A percentile compares a stretch with the other conserved stretches of the same genome.
Evolutionary conservation across 1,140 invertebrate genomes (phyloP).

Genomic region (Oryzaephilus surinamensis): DNA sequence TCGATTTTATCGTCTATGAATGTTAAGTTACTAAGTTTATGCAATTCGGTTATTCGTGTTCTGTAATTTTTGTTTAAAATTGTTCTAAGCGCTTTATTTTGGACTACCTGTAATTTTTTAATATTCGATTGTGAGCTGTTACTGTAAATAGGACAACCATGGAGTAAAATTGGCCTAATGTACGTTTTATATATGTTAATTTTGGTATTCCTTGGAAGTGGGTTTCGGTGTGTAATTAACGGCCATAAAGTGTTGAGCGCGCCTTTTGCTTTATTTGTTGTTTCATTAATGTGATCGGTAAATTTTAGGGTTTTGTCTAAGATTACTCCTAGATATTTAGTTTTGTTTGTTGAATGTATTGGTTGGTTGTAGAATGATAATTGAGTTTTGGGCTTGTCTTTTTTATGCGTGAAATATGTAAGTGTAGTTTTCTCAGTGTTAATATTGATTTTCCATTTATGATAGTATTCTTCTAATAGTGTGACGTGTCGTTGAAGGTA

Average conservation of each 20-base stretch:
- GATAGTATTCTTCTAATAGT: background rate
- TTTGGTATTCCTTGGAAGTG: slow-evolving; percentile 20
- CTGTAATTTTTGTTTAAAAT: no score
- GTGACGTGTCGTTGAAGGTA: slow-evolving; percentile 7
- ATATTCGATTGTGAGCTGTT: slow-evolving; percentile 4
- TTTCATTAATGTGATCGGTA: slow-evolving; percentile 15
- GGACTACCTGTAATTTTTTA: slow-evolving; percentile 16
- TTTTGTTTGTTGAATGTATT: background rate
- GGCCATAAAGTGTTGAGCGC: slow-evolving; percentile 10
- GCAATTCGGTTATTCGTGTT: no score
- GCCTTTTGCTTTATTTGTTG: slow-evolving; percentile 14
- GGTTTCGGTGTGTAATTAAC: slow-evolving; percentile 14
- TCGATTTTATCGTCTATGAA: no score
- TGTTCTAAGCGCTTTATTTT: slow-evolving; percentile 24
- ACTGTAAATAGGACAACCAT: no score
- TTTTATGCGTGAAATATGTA: background rate
- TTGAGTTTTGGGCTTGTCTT: slow-evolving; percentile 10
- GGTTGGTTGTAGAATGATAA: slow-evolving; percentile 1
- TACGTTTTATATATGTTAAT: slow-evolving; percentile 14
- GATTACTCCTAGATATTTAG: slow-evolving; percentile 25
- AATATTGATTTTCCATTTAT: slow-evolving; percentile 17
- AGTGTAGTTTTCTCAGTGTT: slow-evolving; percentile 19
- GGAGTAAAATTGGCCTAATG: slow-evolving; percentile 14
- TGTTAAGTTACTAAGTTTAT: no score
- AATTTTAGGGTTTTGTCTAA: slow-evolving; percentile 22